phyloP scores from a whole-genome alignment of 2,888 invertebrate genomes.

The Dromius quadrimaculatus region DNA sequence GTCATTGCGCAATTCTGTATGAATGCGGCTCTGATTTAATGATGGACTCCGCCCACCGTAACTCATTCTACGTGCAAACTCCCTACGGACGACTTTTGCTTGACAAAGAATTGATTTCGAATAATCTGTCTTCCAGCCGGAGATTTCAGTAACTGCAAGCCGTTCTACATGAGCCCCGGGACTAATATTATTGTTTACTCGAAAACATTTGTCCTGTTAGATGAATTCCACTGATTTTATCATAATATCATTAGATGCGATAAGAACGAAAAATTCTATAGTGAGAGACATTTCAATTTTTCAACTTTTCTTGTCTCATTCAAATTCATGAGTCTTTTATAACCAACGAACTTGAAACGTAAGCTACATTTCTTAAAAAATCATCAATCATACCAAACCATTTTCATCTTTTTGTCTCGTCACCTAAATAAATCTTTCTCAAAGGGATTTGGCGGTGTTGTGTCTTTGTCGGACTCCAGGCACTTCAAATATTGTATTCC shows the following conservation, averaged over 20 bases:
- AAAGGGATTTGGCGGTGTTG: no score
- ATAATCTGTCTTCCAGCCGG: neutral
- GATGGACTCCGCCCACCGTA: no score
- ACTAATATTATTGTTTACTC: conserved; percentile 4
- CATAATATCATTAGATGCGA: neutral
- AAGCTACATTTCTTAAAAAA: conserved; percentile 24
- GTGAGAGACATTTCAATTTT: neutral
- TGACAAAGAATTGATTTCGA: conserved; percentile 4
- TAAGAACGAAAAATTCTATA: neutral
- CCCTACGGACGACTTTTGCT: neutral
- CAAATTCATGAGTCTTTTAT: conserved; percentile 18
- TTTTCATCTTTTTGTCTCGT: neutral
- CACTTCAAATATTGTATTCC: no score
- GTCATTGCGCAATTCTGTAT: neutral
- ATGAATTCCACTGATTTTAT: conserved; percentile 1
- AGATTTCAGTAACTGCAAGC: neutral
- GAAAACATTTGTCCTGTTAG: neutral
- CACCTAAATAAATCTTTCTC: conserved; percentile 17
- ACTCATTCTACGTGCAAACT: no score
- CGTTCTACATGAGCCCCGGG: neutral
- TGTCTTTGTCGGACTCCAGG: no score
- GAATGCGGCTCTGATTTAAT: neutral
- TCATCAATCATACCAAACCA: conserved; percentile 23
- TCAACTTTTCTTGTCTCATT: conserved; percentile 14
- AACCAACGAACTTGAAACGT: conserved; percentile 1